Base-by-base conservation (phyloP, 1,140 invertebrate genomes). In the Dysdera silvatica region DNA sequence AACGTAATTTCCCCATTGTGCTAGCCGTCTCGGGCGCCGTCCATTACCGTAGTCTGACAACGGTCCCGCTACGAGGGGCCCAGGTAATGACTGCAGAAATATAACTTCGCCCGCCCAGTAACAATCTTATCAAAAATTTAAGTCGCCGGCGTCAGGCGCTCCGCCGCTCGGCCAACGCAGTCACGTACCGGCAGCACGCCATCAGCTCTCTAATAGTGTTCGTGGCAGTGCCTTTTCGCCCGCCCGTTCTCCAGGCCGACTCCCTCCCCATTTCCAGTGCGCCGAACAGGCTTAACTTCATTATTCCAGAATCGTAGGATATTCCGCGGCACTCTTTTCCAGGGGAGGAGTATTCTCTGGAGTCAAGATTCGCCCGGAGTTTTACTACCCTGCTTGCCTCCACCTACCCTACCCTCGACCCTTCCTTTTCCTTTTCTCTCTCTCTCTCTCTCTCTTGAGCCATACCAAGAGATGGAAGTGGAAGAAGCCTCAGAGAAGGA, bases 71-170 rank as follows among this genome's bases (percentile, higher is more conserved):
- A 55, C 56, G 48, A 37, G 51, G 35, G 56, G 61, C 37, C 61
- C 51, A 45, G 61, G 61, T 63, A 63, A 63, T 63, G 61, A 63
- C 61, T 47, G 61, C 61, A 63, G 61, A 63, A 63, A 63, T 63
- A 63, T 63, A 52, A 53, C 61, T 63, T 63, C 61, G 61, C 61
- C 53, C 61, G 61, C 61, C 61, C 53, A 63, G 61, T 63, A 63
- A 63, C 61, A 63, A 63, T 63, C 61, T 63, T 55, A 63, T 63
- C 61, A 63, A 63, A 63, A 63, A 63, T 63, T 63, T 56, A 63
- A 56, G 61, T 53, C 53, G 52, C 29, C 49, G 45, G 61, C 61
- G 61, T 63, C 61, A 56, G 53, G 61, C 48, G 55, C 52, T 18
- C 49, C 49, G 40, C 20, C 49, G 59, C 24, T 41, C 43, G 45